These are phyloP conservation scores for Ceratoteleas bidentatus DNA, from an alignment of 1,140 invertebrate genomes.

Conservation along the genomic window DNA sequence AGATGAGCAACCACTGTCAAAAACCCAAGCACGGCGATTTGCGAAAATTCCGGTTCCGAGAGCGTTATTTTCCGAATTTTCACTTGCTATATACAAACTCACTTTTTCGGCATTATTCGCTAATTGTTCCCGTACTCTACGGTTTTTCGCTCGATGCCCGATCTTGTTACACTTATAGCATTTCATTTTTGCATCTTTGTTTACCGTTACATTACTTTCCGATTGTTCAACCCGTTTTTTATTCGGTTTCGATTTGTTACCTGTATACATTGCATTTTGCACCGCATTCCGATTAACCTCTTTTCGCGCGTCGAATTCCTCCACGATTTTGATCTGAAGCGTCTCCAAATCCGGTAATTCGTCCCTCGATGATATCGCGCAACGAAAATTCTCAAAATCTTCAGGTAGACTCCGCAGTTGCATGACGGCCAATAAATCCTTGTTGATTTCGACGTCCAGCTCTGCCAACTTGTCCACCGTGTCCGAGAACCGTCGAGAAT, in stretches of 20 bases:
- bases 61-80: not conserved
- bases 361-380: constrained; percentile 6
- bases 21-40: not conserved
- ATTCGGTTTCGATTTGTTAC: not conserved
- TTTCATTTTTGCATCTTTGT: constrained; percentile 1
- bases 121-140: not conserved
- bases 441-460: not conserved
- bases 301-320: not conserved
- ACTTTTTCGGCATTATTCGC: not conserved
- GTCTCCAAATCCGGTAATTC: not conserved
- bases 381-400: constrained; percentile 9
- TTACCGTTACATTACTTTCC: not conserved
- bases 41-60: not conserved
- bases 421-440: constrained; percentile 4
- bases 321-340: constrained; percentile 1
- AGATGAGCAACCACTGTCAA: constrained; percentile 4
- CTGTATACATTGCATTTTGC: not conserved
- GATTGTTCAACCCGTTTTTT: not conserved
- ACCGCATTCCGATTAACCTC: not conserved
- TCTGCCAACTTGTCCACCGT: not conserved
- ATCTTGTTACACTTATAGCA: not conserved
- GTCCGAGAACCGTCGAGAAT: not conserved
- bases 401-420: constrained; percentile 1
- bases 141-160: not conserved
- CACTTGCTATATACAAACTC: not conserved